A percentile compares a stretch with the other conserved stretches of the same genome.
Evolutionary conservation across 2,888 invertebrate genomes (phyloP).

Genomic region (Yponomeuta sedellus): DNA sequence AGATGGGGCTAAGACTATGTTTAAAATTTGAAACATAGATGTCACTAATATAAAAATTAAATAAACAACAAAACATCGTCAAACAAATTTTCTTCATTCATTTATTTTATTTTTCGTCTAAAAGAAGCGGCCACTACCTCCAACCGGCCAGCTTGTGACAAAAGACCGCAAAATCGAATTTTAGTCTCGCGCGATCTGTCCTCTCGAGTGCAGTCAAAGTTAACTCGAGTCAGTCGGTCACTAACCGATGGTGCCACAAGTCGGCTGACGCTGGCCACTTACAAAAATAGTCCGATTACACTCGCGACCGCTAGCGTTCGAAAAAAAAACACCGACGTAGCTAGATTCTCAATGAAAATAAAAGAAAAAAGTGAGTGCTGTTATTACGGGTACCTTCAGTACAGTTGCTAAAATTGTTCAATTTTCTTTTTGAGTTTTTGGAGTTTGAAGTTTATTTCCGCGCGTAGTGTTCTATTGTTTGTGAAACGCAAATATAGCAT

Average conservation of each 20-base stretch:
- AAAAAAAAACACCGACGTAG: neutral
- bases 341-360: conserved; percentile 8
- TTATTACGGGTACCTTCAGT: neutral
- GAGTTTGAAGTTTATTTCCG: conserved; percentile 18
- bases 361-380: conserved; percentile 1
- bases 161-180: neutral
- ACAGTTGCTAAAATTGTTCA: neutral
- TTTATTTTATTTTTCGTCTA: conserved; percentile 4
- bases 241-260: conserved; percentile 5
- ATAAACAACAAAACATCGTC: neutral
- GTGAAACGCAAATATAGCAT: conserved; percentile 39
- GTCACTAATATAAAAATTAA: neutral
- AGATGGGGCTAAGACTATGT: neutral
- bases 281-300: conserved; percentile 1
- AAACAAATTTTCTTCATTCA: neutral
- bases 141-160: neutral
- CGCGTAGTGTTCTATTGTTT: conserved; percentile 49
- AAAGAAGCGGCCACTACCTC: neutral
- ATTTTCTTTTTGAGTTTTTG: neutral
- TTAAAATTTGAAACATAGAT: neutral
- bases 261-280: neutral
- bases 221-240: conserved; percentile 11
- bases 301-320: neutral
- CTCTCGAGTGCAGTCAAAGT: neutral
- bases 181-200: neutral